Evolutionary conservation across 2,113 vertebrate species (phyloP).

Genomic region (Thalassoma bifasciatum): DNA sequence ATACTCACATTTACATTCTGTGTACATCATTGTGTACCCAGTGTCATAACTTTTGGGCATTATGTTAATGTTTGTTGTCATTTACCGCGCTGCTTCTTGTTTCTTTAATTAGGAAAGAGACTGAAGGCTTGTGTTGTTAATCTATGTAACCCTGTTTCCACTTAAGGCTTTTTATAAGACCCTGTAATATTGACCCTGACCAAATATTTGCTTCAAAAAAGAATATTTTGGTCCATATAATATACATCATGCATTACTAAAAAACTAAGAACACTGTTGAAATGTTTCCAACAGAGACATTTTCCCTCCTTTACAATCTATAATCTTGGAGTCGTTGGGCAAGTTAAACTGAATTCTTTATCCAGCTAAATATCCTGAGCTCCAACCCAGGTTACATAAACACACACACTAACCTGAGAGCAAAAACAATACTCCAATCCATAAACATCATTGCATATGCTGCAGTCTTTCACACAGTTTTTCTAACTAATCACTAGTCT

Average conservation of each 20-base stretch:
- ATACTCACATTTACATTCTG: conserved; percentile 81
- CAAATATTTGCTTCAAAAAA: conserved; percentile 14
- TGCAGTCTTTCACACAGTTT: conserved; percentile 64
- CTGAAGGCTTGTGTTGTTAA: conserved; percentile 47
- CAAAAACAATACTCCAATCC: conserved; percentile 72
- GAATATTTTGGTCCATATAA: conserved; percentile 46
- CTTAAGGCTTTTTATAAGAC: conserved; percentile 75
- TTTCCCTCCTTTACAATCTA: conserved; percentile 34
- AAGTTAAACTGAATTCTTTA: conserved; percentile 42
- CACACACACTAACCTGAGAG: conserved; percentile 80
- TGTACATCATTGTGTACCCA: conserved; percentile 67
- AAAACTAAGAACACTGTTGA: conserved; percentile 53
- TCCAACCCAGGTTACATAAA: conserved; percentile 73
- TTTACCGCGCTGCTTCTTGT: conserved; percentile 48
- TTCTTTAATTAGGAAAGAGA: conserved; percentile 63
- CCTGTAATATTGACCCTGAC: conserved; percentile 65
- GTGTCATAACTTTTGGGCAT: conserved; percentile 63
- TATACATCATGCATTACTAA: conserved; percentile 54
- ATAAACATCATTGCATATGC: conserved; percentile 68
- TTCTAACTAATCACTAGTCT: conserved; percentile 52
- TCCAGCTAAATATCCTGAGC: conserved; percentile 73
- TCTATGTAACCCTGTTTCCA: conserved; percentile 80
- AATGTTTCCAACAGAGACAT: conserved; percentile 40
- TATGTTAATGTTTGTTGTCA: conserved; percentile 47
- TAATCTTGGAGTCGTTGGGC: conserved; percentile 46